Conservation (phyloP, 2,888 invertebrate species). For the Nomada goodeniana region DNA sequence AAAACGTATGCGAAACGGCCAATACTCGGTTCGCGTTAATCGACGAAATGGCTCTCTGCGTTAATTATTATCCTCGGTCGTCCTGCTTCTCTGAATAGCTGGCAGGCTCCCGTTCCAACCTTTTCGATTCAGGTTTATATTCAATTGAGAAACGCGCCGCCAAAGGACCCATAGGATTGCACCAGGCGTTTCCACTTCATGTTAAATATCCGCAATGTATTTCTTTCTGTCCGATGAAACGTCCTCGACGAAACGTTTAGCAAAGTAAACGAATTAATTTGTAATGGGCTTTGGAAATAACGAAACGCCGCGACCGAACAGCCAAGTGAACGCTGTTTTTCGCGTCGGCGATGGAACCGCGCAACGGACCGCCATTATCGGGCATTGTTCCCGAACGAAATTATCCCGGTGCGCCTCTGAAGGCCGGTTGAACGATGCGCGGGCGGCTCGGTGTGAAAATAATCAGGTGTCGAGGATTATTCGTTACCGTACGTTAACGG, state of each 20-base stretch:
- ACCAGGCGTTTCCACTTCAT: not conserved
- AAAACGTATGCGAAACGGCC: no score
- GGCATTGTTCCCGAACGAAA: constrained; percentile 45
- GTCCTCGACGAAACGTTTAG: constrained; percentile 1
- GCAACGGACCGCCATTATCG: constrained; percentile 41
- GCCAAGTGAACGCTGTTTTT: constrained; percentile 51
- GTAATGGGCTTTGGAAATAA: constrained; percentile 29
- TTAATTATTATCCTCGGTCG: no score
- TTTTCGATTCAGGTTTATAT: not conserved
- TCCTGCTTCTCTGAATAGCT: no score
- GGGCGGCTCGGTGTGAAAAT: constrained; percentile 36
- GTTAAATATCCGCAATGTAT: not conserved
- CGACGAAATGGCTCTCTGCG: no score
- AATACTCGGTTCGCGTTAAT: no score
- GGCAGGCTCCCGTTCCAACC: no score
- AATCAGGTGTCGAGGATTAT: constrained; percentile 50
- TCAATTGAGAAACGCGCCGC: not conserved
- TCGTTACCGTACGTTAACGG: constrained; percentile 54
- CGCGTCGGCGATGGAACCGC: not conserved
- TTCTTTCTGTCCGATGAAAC: not conserved
- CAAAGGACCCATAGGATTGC: no score
- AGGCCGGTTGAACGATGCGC: constrained; percentile 15
- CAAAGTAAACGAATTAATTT: constrained; percentile 51
- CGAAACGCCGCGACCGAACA: not conserved
- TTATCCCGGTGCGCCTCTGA: constrained; percentile 6